Base-by-base conservation (phyloP, 2,113 vertebrate species). In the Acrocephalus arundinaceus region DNA sequence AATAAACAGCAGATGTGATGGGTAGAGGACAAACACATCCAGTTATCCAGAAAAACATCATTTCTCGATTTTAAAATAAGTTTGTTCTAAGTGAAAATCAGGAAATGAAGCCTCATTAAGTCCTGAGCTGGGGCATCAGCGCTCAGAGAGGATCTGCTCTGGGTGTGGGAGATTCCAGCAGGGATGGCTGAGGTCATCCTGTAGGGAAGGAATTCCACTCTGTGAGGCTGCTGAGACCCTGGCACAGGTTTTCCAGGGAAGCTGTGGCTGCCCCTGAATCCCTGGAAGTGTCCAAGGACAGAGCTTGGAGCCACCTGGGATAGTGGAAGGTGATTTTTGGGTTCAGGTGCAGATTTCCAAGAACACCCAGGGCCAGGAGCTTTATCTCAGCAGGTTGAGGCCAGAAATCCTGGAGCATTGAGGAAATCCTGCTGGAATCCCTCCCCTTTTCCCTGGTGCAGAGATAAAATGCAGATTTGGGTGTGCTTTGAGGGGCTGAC, bases 361-460 rank as follows among this genome's bases (percentile, higher is more conserved):
- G 49, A 76, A 23, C 28, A 45, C 18, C 31, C 19, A 37, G 39
- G 33, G 28, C 5, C 11, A 45, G 51, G 49, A 20, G 6, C 19
- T 65, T 1, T 70, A 2, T 43, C 41, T 45, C 13, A 58, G 41
- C 3, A 6, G 45, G 17, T 54, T 61, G 65, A 33, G 21, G 10
- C 14, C 24, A 43, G 73, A 61, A 87, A 63, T 74, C 45, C 63
- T 7, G 3, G 15, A 66, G 20, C 31, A 11, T 1, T 0, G 5
- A 86, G 28, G 27, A 18, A 45, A 80, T 86, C 8, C 45, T 68
- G 11, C 33, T 66, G 51, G 55, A n/a, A 89, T 78, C 23, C 9
- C 43, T 71, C 20, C 74, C 21, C 25, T 0, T 2, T 2, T 8
- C 18, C 74, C 31, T 0, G 1, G 15, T 58, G 59, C 73, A 72